Percentiles rank a stretch among this genome's conserved stretches.
phyloP scores from a whole-genome alignment of 2,888 invertebrate species.

The Cistogaster globosa region DNA sequence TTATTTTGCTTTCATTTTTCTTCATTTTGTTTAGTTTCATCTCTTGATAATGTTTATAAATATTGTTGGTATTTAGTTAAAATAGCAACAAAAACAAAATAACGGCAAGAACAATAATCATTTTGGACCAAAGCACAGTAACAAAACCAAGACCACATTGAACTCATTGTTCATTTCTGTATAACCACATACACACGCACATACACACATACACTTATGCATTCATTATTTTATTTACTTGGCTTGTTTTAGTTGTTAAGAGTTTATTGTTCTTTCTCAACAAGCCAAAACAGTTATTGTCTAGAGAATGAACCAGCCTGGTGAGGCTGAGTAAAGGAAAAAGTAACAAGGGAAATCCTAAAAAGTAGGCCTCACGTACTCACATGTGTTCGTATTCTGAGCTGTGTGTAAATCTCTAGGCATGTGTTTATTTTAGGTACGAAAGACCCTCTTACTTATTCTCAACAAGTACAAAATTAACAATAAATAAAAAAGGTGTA shows the following conservation, averaged over 20 bases:
- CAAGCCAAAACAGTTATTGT: constrained; percentile 15
- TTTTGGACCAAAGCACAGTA: not conserved
- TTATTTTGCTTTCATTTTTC: constrained; percentile 3
- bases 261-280: constrained; percentile 53
- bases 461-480: constrained; percentile 1
- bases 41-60: constrained; percentile 58
- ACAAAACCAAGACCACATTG: constrained; percentile 14
- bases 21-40: constrained; percentile 36
- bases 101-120: constrained; percentile 32
- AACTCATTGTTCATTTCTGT: constrained; percentile 57
- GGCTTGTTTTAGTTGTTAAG: constrained; percentile 29
- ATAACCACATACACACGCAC: constrained; percentile 1
- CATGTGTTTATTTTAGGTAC: not conserved
- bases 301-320: constrained; percentile 15
- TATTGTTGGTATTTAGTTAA: constrained; percentile 54
- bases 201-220: not conserved
- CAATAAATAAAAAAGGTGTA: constrained; percentile 8
- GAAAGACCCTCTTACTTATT: not conserved
- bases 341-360: constrained; percentile 20
- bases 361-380: not conserved
- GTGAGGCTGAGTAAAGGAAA: not conserved
- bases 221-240: constrained; percentile 36
- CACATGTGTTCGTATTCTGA: not conserved
- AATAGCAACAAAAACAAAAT: constrained; percentile 36
- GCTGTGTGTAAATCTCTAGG: not conserved